Evolutionary conservation across 1,140 invertebrate genomes (phyloP).

Genomic region (Ceratina calcarata): DNA sequence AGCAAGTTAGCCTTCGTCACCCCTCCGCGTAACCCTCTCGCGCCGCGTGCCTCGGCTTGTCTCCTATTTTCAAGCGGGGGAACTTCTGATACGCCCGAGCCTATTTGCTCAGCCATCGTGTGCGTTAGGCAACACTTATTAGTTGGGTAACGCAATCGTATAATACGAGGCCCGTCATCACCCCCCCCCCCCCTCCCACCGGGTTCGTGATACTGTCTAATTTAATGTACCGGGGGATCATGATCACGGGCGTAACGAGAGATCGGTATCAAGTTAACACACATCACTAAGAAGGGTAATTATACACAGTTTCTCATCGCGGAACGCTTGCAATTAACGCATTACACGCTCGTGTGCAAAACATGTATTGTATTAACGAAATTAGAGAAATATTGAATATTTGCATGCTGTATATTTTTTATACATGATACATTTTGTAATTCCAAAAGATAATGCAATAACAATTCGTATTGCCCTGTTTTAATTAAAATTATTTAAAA

Average conservation of each 20-base stretch:
- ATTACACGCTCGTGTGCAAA: neutral
- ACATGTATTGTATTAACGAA: too few species aligned
- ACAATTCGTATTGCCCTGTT: neutral
- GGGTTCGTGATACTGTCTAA: conserved; percentile 50
- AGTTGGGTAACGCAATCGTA: conserved; percentile 66
- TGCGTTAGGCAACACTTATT: conserved; percentile 64
- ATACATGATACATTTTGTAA: too few species aligned
- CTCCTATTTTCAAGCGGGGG: conserved; percentile 46
- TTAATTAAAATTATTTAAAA: conserved; percentile 6
- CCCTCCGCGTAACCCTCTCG: neutral
- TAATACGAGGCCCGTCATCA: conserved; percentile 54
- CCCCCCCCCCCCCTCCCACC: neutral
- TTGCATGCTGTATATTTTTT: too few species aligned
- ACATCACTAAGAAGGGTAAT: conserved; percentile 7
- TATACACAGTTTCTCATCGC: neutral
- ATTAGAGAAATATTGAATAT: too few species aligned
- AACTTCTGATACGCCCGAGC: conserved; percentile 57
- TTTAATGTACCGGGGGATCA: conserved; percentile 59
- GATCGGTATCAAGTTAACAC: conserved; percentile 44
- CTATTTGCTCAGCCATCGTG: conserved; percentile 55
- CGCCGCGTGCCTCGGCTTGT: too few species aligned
- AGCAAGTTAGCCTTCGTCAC: conserved; percentile 49
- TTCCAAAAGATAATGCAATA: too few species aligned
- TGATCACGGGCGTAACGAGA: conserved; percentile 51
- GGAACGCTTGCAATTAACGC: neutral